Conservation (phyloP, 2,888 invertebrate genomes). For the Tetranychus piercei region DNA sequence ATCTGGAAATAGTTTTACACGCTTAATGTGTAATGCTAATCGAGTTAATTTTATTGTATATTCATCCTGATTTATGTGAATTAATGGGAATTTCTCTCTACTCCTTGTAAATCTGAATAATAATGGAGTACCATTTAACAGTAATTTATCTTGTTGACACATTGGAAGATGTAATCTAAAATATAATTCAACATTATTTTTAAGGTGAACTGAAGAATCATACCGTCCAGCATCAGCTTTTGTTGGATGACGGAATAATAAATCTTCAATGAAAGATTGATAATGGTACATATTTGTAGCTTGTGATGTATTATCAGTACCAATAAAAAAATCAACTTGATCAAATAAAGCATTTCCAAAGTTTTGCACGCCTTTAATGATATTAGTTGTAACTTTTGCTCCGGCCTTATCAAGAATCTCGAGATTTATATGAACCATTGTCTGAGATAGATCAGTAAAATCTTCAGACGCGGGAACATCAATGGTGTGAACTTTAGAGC, state of each 20-base stretch:
- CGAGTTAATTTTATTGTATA: not conserved
- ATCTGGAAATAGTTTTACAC: not conserved
- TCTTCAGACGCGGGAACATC: not conserved
- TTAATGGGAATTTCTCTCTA: not conserved
- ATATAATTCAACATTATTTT: not conserved
- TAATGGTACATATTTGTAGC: constrained; percentile 6
- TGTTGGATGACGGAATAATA: not conserved
- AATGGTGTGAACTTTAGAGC: not conserved
- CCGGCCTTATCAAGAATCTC: not conserved
- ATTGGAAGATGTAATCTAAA: not conserved
- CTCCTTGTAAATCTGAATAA: not conserved
- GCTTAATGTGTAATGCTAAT: not conserved
- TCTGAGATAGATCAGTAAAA: not conserved
- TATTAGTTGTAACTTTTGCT: not conserved
- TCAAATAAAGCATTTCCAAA: not conserved
- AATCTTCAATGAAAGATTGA: not conserved
- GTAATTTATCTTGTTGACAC: not conserved
- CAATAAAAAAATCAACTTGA: not conserved
- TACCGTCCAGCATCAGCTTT: not conserved
- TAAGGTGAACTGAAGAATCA: not conserved
- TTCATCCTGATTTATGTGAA: not conserved
- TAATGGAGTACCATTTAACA: not conserved
- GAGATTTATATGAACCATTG: not conserved
- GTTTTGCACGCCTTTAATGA: no score
- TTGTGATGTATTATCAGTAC: not conserved